Evolutionary conservation across 1,140 invertebrate genomes (phyloP).

Genomic region (Formica selysi): DNA sequence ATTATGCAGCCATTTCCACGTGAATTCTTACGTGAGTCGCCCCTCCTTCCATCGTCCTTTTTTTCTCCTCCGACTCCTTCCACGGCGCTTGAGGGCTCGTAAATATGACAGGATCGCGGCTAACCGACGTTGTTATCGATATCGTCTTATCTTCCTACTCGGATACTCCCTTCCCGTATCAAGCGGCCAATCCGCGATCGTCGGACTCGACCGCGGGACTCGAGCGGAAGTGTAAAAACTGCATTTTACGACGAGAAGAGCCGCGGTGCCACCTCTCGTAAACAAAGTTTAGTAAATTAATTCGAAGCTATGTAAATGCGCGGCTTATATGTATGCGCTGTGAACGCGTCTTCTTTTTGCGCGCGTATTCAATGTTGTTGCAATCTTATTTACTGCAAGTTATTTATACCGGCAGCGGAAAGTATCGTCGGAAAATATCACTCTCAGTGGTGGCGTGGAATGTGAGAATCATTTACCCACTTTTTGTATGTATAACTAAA

Average conservation of each 20-base stretch:
- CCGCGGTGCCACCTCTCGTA: constrained; percentile 49
- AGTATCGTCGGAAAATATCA: constrained; percentile 22
- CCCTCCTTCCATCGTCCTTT: neutral
- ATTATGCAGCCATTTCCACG: constrained; percentile 68
- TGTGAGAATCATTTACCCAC: neutral
- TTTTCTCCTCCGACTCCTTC: neutral
- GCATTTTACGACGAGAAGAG: constrained; percentile 60
- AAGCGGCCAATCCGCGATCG: constrained; percentile 18
- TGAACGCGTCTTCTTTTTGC: constrained; percentile 13
- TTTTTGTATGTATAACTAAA: neutral
- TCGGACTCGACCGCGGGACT: constrained; percentile 17
- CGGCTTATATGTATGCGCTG: constrained; percentile 27
- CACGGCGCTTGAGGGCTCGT: constrained; percentile 56
- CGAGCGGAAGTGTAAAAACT: constrained; percentile 68
- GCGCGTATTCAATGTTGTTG: constrained; percentile 25
- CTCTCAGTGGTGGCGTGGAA: constrained; percentile 1
- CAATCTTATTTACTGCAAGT: constrained; percentile 41
- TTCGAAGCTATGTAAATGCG: constrained; percentile 59
- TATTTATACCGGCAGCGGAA: constrained; percentile 5
- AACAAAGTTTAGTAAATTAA: constrained; percentile 64
- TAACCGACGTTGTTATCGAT: constrained; percentile 68
- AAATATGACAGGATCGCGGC: constrained; percentile 65
- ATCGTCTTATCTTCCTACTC: constrained; percentile 68
- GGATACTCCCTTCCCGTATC: constrained; percentile 16
- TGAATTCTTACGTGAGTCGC: constrained; percentile 58